Evolutionary conservation across 2,888 invertebrate species (phyloP), one percentile per base, ranked within the genome.

Genomic region (Coleophora flavipennella): DNA sequence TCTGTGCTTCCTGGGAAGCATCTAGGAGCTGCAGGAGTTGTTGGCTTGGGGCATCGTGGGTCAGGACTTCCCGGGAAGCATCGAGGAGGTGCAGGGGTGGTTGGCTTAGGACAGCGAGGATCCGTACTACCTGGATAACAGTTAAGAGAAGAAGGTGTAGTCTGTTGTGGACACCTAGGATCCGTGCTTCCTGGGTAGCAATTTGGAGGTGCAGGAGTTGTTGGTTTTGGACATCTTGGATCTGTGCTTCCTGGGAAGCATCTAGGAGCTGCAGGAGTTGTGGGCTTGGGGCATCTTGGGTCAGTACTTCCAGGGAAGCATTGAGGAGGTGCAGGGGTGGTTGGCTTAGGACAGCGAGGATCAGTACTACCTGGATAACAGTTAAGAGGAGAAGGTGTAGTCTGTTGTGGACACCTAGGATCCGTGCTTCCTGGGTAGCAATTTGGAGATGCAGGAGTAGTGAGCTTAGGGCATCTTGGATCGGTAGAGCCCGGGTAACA

Each of bases 281-380:
- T 45, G 40, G 45, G 45, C 49, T 56, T 44, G 11, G 67, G 61
- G 43, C 75, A 76, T 11, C 61, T 43, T 2, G 72, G 66, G 39
- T 68, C 67, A 13, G 39, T 49, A 2, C 42, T 46, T 3, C 54
- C 55, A 2, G 54, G 55, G 38, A 44, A 63, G 36, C 61, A 64
- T 6, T 39, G 43, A 1, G 57, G 59, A 3, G 48, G 46, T 1
- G 29, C 29, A 11, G 29, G 10, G 1, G 29, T 4, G 1, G 29
- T 29, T 54, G 58, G 47, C 35, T 51, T 57, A 36, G 51, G 63
- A 43, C 51, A 67, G 43, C 48, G 33, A 1, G 65, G 61, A 45
- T 73, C 70, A 0, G 41, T 53, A 2, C 54, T 57, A 29, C 73
- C 74, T n/a, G 76, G 75, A 51, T 63, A 71, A 13, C 69, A 67